Base-by-base conservation (phyloP, 2,113 vertebrate species). In the Osmerus eperlanus region DNA sequence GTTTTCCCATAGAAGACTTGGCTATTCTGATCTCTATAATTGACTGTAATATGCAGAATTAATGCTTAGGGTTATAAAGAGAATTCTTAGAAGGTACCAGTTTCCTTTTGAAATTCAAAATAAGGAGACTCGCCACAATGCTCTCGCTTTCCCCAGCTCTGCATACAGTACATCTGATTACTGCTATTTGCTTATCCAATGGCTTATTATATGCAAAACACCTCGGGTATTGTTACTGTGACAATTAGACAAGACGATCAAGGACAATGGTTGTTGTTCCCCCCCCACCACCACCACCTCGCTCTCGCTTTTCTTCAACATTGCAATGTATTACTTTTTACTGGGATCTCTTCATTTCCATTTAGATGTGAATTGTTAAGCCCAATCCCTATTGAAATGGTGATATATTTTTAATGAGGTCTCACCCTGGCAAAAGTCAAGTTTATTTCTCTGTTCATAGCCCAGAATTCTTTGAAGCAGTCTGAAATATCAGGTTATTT, bases 21-120 rank as follows among this genome's bases (percentile, higher is more conserved):
- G 67, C 76, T 86, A 85, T 91, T 91, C 89, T 88, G 84, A 90
- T 90, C 87, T 88, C 80, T 90, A 88, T 91, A 91, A 92, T 91
- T 90, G 89, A 90, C 88, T 85, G 78, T 89, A 91, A 88, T 89
- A 90, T 90, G 87, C 89, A 91, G 84, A 88, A 89, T 90, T 88
- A 88, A 90, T 90, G 87, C 88, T 76, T 78, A 55, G 73, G 87
- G 86, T 88, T 89, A 86, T 89, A 88, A 90, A 90, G 86, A 85
- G 85, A 89, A 83, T 90, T 80, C 84, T 86, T 81, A 71, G 85
- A 82, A 80, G 71, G 66, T 81, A 83, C 79, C 41, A 58, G 78
- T 86, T 81, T 87, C 76, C 85, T 86, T 91, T 92, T 90, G 88
- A 92, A 91, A 90, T 89, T 90, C 83, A 83, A 88, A 91, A 86